Evolutionary conservation across 2,888 invertebrate species (phyloP).

Genomic region (Drosophila pseudotakahashii): DNA sequence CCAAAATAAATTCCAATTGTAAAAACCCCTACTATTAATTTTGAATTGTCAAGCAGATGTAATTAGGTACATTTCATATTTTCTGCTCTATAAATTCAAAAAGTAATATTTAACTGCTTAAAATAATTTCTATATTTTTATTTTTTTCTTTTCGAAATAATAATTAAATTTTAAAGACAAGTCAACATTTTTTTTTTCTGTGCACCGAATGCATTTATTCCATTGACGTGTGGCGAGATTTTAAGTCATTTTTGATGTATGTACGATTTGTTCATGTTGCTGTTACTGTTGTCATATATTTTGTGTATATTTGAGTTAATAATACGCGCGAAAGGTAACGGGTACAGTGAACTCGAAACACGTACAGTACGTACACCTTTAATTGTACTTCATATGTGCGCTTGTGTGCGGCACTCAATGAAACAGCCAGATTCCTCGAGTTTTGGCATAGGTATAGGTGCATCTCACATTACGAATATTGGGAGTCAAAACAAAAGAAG

Average conservation of each 20-base stretch:
- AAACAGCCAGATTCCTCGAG: slow-evolving; percentile 5
- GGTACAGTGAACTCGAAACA: slow-evolving; percentile 68
- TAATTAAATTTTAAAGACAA: too few relatives aligned
- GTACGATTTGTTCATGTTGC: slow-evolving; percentile 65
- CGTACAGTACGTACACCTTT: slow-evolving; percentile 30
- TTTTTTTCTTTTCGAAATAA: too few relatives aligned
- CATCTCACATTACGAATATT: slow-evolving; percentile 54
- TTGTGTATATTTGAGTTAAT: slow-evolving; percentile 58
- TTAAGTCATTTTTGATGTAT: slow-evolving; percentile 77
- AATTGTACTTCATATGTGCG: slow-evolving; percentile 23
- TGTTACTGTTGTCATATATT: slow-evolving; percentile 35
- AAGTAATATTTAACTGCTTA: too few relatives aligned
- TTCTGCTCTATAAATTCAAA: too few relatives aligned
- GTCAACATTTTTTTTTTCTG: neutral
- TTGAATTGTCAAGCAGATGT: too few relatives aligned
- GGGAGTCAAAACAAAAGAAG: slow-evolving; percentile 75
- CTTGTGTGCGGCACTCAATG: slow-evolving; percentile 9
- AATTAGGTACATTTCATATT: too few relatives aligned
- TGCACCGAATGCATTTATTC: slow-evolving; percentile 64
- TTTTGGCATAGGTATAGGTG: slow-evolving; percentile 9
- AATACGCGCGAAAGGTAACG: slow-evolving; percentile 68
- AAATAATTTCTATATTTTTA: too few relatives aligned
- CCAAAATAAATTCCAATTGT: too few relatives aligned
- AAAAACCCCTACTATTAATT: too few relatives aligned
- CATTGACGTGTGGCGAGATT: slow-evolving; percentile 73